phyloP scores from a whole-genome alignment of 2,113 vertebrate species.

The Chaetops frenatus region DNA sequence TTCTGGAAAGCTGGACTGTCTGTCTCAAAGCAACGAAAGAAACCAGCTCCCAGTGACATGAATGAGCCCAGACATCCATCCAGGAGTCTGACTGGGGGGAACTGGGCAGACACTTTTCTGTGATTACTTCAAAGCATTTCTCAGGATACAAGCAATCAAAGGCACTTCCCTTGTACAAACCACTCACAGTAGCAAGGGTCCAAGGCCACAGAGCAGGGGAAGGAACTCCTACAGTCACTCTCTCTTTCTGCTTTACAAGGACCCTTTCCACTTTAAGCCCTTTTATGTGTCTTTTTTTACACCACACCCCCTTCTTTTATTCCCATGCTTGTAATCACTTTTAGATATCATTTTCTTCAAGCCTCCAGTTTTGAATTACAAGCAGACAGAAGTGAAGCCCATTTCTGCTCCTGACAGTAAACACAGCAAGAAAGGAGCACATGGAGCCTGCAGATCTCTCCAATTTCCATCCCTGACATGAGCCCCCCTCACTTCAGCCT shows the following conservation, averaged over 20 bases:
- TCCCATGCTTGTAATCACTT: neutral
- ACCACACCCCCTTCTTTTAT: accelerated
- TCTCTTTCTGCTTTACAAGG: neutral
- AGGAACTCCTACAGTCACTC: neutral
- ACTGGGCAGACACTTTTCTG: neutral
- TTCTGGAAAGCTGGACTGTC: neutral
- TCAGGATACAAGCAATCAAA: neutral
- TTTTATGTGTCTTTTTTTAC: neutral
- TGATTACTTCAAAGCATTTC: neutral
- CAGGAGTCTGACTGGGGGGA: neutral
- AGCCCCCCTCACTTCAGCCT: neutral
- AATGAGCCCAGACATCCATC: neutral
- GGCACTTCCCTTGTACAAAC: neutral
- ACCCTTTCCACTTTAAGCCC: neutral
- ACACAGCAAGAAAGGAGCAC: neutral
- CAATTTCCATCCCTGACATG: accelerated
- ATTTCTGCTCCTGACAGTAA: neutral
- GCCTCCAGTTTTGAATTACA: neutral
- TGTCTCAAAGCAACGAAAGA: neutral
- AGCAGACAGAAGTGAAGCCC: neutral
- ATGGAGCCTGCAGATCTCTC: neutral
- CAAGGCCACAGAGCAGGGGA: neutral
- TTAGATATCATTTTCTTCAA: neutral
- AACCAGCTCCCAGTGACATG: neutral
- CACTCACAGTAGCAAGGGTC: neutral